Base-by-base conservation (phyloP, 2,888 invertebrate genomes). In the Leptothorax acervorum region DNA sequence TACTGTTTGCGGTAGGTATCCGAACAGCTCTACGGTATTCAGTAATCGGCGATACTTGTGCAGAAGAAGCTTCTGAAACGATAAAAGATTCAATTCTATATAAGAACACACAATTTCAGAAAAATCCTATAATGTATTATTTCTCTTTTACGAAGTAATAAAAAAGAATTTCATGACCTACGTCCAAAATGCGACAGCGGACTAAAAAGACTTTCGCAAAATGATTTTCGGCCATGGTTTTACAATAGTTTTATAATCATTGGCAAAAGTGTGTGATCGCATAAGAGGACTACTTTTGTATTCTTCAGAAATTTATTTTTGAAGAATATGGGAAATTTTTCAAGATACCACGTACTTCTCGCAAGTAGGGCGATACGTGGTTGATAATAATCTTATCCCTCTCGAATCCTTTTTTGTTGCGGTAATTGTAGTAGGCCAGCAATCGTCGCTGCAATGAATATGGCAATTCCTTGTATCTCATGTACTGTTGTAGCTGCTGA, bases 401-500 rank as follows among this genome's bases (percentile, higher is more conserved):
- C 74, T 94, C 95, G 84, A 95, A 95, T 60, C 93, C 93, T 62
- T 93, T 94, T 73, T 95, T 95, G 75, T 93, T 94, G 45, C 94
- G 94, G 83, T 95, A 95, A 82, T 94, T 92, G 83, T 94, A 95
- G 81, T 94, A 95, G 6, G 88, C 85, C 3, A 94, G 86, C 1
- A 95, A 90, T 57, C 94, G 93, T 28, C 93, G 91, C 84, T 94
- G 93, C 75, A 95, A 92, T 3, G 86, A 68, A 0, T 89, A 87
- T 0, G 95, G 95, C 15, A 95, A 88, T 86, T 95, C 95, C 82
- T 95, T 95, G 86, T 95, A 94, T 2, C 92, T 93, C 92, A 95
- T 94, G 82, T 95, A 95, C 62, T 95, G 95, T 53, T 93, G 91
- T 39, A 95, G 89, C 86, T 95, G 95, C 74, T 95, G 94, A 1